phyloP scores from a whole-genome alignment of 2,888 invertebrate species.

The Spialia ferax region DNA sequence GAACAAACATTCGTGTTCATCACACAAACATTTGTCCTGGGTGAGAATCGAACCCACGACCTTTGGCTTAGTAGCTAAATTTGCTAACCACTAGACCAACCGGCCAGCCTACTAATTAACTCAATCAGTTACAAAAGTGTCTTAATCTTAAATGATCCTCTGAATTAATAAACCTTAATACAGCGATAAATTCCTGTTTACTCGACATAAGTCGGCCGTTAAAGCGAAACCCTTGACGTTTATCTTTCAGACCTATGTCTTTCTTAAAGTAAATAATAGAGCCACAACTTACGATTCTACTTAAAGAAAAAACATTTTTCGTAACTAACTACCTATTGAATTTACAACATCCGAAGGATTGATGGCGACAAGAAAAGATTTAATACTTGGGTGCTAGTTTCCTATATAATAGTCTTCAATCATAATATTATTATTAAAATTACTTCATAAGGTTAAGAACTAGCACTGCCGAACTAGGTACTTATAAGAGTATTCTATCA shows the following conservation, averaged over 20 bases:
- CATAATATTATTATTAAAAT: slow-evolving; percentile 26
- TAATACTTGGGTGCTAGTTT: slow-evolving; percentile 29
- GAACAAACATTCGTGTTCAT: too few relatives aligned
- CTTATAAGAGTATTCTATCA: too few relatives aligned
- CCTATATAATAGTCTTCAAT: slow-evolving; percentile 30
- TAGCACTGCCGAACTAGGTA: not conserved
- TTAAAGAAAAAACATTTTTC: slow-evolving; percentile 19
- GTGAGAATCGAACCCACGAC: too few relatives aligned
- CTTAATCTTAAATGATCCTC: slow-evolving; percentile 13
- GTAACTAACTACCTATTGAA: slow-evolving; percentile 32
- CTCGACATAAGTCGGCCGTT: slow-evolving; percentile 27
- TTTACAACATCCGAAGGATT: slow-evolving; percentile 12
- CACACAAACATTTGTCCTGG: too few relatives aligned
- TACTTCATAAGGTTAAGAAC: slow-evolving; percentile 14
- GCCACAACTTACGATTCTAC: slow-evolving; percentile 21
- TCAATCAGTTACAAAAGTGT: slow-evolving; percentile 11
- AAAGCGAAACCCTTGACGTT: slow-evolving; percentile 20
- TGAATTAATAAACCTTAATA: slow-evolving; percentile 20
- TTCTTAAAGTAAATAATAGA: slow-evolving; percentile 35
- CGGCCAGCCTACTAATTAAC: too few relatives aligned
- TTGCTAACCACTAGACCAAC: too few relatives aligned
- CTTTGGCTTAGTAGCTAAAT: too few relatives aligned
- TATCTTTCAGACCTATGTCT: slow-evolving; percentile 29
- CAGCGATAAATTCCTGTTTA: slow-evolving; percentile 29
- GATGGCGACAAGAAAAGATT: slow-evolving; percentile 30